phyloP scores from a whole-genome alignment of 1,140 invertebrate species.

The Rhysida immarginata region DNA sequence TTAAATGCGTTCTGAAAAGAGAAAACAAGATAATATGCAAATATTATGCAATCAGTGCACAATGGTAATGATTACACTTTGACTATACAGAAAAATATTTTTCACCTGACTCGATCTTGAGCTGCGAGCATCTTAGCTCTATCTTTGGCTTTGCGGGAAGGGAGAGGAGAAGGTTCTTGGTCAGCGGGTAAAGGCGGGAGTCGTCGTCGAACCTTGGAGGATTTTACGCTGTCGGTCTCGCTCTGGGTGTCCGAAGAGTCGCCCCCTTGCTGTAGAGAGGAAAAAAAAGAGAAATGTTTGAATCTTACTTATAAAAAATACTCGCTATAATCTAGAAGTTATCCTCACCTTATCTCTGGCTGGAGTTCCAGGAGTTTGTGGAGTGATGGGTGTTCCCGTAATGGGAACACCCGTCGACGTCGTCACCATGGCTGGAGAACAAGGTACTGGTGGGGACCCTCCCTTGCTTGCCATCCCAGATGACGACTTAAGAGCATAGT shows the following conservation, averaged over 20 bases:
- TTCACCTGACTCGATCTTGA: slow-evolving; percentile 27
- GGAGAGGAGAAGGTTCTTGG: slow-evolving; percentile 37
- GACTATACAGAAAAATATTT: slow-evolving; percentile 11
- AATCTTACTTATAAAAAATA: neutral
- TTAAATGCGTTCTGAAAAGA: slow-evolving; percentile 21
- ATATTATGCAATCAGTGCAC: neutral
- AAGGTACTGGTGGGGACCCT: neutral
- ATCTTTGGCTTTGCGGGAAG: slow-evolving; percentile 29
- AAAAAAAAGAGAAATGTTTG: neutral
- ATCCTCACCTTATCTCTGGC: slow-evolving; percentile 19
- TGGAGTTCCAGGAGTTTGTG: slow-evolving; percentile 26
- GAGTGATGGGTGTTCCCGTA: slow-evolving; percentile 23
- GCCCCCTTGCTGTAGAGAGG: slow-evolving; percentile 16
- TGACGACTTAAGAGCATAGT: neutral
- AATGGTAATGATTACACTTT: neutral
- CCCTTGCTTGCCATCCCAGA: neutral
- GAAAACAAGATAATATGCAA: neutral
- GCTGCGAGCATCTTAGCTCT: slow-evolving; percentile 20
- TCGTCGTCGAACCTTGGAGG: slow-evolving; percentile 37
- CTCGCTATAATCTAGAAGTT: neutral
- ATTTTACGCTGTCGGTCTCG: slow-evolving; percentile 37
- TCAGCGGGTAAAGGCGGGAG: slow-evolving; percentile 40
- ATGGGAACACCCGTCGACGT: neutral
- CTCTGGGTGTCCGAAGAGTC: slow-evolving; percentile 38
- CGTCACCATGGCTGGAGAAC: neutral